Conservation (phyloP, 1,140 invertebrate genomes). For the Gonatopus flavifemur region DNA sequence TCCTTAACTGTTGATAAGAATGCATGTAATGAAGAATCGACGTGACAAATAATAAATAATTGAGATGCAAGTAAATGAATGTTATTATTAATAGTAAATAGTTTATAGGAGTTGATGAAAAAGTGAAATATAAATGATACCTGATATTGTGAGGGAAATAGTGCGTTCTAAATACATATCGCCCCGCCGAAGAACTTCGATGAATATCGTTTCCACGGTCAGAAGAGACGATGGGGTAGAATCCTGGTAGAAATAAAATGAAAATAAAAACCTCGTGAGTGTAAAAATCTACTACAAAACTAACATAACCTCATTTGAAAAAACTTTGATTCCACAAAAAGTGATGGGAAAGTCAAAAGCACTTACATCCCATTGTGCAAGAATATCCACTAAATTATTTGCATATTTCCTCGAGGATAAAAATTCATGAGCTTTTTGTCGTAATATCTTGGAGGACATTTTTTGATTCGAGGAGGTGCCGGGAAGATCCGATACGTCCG, state of each 20-base stretch:
- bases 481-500: constrained; percentile 27
- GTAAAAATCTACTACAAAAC: constrained; percentile 14
- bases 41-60: not conserved
- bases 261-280: not conserved
- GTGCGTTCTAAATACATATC: constrained; percentile 61
- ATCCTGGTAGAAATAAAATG: constrained; percentile 49
- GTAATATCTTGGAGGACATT: constrained; percentile 58
- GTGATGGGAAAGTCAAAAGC: not conserved
- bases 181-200: constrained; percentile 65
- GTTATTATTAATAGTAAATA: not conserved
- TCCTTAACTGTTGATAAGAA: not conserved
- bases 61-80: not conserved
- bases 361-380: constrained; percentile 65
- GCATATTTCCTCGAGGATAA: constrained; percentile 64
- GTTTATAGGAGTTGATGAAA: not conserved
- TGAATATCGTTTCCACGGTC: constrained; percentile 70
- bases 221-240: constrained; percentile 59
- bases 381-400: constrained; percentile 66
- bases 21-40: not conserved
- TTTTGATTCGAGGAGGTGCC: constrained; percentile 37
- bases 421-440: constrained; percentile 68
- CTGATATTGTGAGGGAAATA: constrained; percentile 42
- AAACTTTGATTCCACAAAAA: constrained; percentile 1
- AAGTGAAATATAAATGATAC: constrained; percentile 23
- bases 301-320: constrained; percentile 25